These are phyloP conservation scores for Catajapyx aquilonaris DNA, from an alignment of 1,140 invertebrate genomes.

Conservation along the genomic window DNA sequence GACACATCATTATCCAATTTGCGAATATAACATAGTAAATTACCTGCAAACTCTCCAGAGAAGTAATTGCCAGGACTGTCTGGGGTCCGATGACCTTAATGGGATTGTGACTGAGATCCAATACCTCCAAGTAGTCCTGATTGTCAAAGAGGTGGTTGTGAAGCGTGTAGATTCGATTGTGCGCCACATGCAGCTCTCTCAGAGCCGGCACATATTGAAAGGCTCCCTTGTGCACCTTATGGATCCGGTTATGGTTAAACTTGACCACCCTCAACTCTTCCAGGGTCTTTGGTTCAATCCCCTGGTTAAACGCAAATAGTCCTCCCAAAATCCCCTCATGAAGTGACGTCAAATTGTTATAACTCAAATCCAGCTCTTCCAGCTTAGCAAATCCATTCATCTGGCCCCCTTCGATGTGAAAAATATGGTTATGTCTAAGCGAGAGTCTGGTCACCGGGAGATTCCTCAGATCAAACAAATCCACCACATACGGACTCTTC, in stretches of 20 bases:
- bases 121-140: background rate
- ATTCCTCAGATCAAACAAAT: background rate
- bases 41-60: background rate
- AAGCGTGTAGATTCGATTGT: background rate
- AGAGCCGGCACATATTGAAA: background rate
- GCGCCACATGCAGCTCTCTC: background rate
- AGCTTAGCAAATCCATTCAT: background rate
- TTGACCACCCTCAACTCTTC: background rate
- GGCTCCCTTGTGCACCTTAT: background rate
- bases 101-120: background rate
- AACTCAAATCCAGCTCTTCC: background rate
- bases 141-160: background rate
- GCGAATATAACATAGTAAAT: no score
- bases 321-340: background rate
- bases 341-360: background rate
- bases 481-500: background rate
- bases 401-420: background rate
- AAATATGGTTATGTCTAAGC: background rate
- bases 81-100: background rate
- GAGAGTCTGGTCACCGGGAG: background rate
- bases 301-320: background rate
- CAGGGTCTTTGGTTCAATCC: background rate
- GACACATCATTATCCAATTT: no score
- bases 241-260: background rate
- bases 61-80: background rate